These are phyloP conservation scores for Sepiola atlantica DNA, from an alignment of 2,888 invertebrate species.

Conservation along the genomic window DNA sequence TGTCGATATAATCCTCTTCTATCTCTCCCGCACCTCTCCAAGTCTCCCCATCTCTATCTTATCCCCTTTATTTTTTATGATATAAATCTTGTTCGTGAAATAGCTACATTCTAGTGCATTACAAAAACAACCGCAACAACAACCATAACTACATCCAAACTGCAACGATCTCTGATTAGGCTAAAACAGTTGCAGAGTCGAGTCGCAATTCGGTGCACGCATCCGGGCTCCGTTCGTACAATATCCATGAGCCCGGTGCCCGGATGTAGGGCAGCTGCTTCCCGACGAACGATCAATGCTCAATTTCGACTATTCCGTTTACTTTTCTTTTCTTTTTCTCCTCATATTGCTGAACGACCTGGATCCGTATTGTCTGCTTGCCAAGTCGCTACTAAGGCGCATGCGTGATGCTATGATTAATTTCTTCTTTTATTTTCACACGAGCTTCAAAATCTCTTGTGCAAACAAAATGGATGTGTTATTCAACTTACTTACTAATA, in stretches of 20 bases:
- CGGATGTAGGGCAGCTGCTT: conserved; percentile 32
- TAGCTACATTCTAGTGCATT: background rate
- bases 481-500: no score
- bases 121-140: background rate
- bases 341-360: background rate
- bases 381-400: background rate
- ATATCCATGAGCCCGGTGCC: background rate
- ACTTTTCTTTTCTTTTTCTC: background rate
- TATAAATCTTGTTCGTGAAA: background rate
- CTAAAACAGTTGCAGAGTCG: background rate
- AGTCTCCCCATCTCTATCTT: background rate
- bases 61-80: background rate
- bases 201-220: background rate
- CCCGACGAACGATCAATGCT: background rate
- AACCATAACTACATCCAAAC: no score
- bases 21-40: no score
- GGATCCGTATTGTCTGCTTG: background rate
- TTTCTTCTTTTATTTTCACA: background rate
- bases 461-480: no score
- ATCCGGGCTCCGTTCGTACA: background rate
- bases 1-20: no score
- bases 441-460: no score
- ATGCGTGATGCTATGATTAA: background rate
- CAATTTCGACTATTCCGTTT: background rate
- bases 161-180: background rate